Evolutionary conservation across 2,888 invertebrate species (phyloP).

Genomic region (Theristus sp.): DNA sequence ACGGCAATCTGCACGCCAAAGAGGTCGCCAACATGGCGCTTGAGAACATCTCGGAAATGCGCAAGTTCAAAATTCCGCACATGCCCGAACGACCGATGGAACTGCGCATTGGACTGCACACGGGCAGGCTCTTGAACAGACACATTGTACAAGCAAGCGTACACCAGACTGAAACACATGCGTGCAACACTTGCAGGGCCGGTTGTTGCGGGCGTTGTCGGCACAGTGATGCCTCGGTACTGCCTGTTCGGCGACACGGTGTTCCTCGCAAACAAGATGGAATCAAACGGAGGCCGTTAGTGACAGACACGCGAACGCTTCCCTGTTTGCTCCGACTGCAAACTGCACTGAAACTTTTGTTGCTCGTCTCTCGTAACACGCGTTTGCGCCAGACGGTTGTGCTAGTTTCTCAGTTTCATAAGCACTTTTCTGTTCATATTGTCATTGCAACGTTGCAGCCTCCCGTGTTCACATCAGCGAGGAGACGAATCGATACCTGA

Average conservation of each 20-base stretch:
- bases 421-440: no score
- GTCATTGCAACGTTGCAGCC: no score
- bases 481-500: conserved; percentile 3
- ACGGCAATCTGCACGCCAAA: conserved; percentile 1
- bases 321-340: neutral
- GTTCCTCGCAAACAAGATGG: conserved; percentile 5
- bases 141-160: no score
- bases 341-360: no score
- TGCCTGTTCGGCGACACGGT: conserved; percentile 8
- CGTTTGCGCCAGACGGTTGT: no score
- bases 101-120: conserved; percentile 1
- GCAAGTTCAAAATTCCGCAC: conserved; percentile 1
- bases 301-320: neutral
- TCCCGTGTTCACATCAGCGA: conserved; percentile 6
- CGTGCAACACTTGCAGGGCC: no score
- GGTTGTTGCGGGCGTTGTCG: conserved; percentile 6
- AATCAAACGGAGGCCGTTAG: conserved; percentile 1
- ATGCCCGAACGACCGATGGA: neutral
- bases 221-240: conserved; percentile 6
- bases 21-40: conserved; percentile 3
- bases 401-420: no score
- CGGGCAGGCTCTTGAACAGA: neutral
- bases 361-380: neutral
- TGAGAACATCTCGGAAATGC: neutral
- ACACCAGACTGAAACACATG: no score